These are phyloP conservation scores for Euschistus heros DNA, from an alignment of 1,140 invertebrate genomes.

Conservation along the genomic window DNA sequence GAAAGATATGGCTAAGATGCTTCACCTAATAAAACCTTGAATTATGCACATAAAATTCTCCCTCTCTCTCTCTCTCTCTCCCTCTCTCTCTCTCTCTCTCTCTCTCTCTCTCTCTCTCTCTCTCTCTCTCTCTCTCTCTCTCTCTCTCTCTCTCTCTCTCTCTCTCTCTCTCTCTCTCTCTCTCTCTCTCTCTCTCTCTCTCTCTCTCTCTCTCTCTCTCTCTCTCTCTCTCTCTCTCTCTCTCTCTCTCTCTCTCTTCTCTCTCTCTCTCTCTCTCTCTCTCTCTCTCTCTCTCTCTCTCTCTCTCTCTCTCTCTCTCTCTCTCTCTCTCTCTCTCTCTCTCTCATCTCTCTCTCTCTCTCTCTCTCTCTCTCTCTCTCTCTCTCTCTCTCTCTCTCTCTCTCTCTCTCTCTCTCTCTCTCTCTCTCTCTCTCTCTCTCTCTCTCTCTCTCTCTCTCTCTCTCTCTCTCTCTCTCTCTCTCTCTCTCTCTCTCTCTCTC, in stretches of 20 bases:
- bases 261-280: slow-evolving; percentile 16
- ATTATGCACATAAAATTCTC: no score
- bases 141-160: not conserved
- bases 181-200: slow-evolving; percentile 13
- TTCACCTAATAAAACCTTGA: no score
- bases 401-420: not conserved
- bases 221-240: slow-evolving; percentile 10
- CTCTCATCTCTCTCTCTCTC: not conserved
- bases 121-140: not conserved
- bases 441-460: slow-evolving; percentile 12
- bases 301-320: not conserved
- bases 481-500: not conserved
- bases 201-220: slow-evolving; percentile 6
- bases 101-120: not conserved
- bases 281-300: not conserved
- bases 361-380: not conserved
- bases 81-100: not conserved
- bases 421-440: slow-evolving; percentile 10
- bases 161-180: slow-evolving; percentile 1
- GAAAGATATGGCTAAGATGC: no score
- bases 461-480: slow-evolving; percentile 4
- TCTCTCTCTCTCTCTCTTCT: slow-evolving; percentile 14
- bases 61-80: not conserved
- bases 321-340: not conserved
- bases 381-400: not conserved